These are phyloP conservation scores for Lepus americanus DNA, from an alignment of 2,113 vertebrate species.

Conservation along the genomic window DNA sequence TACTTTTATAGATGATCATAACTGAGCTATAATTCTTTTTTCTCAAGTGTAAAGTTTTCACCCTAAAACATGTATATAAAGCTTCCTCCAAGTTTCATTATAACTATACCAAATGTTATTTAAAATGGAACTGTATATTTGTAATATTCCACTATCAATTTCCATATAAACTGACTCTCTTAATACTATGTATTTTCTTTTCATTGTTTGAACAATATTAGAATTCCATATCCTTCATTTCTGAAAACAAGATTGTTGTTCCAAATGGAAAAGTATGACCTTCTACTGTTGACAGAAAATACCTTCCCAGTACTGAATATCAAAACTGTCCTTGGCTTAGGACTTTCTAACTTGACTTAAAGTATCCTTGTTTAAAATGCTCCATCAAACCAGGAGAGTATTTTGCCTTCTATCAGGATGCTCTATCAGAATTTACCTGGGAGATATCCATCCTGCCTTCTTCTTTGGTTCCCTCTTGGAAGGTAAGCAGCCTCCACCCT, in stretches of 20 bases:
- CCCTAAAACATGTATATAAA: not conserved
- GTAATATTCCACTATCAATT: constrained; percentile 46
- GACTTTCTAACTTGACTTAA: constrained; percentile 66
- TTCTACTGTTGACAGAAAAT: constrained; percentile 68
- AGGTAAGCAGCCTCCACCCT: not conserved
- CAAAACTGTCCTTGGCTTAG: constrained; percentile 80
- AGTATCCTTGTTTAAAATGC: constrained; percentile 70
- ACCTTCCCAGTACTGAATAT: constrained; percentile 70
- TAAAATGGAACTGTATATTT: constrained; percentile 46
- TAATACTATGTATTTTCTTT: constrained; percentile 34
- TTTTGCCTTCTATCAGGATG: constrained; percentile 51
- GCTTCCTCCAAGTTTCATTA: not conserved
- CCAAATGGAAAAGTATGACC: constrained; percentile 76
- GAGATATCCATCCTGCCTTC: not conserved
- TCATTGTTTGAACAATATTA: constrained; percentile 66
- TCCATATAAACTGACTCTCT: constrained; percentile 59
- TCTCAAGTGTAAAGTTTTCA: constrained; percentile 20
- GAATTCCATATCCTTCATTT: constrained; percentile 73
- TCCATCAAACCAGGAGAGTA: constrained; percentile 15
- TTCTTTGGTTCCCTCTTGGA: not conserved
- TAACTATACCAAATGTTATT: not conserved
- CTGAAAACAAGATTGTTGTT: constrained; percentile 71
- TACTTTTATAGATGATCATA: not conserved
- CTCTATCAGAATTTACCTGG: constrained; percentile 19
- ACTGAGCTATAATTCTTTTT: constrained; percentile 52